Conservation (phyloP, 2,797 vertebrate genomes). For the Melanotaenia trifasciata region DNA sequence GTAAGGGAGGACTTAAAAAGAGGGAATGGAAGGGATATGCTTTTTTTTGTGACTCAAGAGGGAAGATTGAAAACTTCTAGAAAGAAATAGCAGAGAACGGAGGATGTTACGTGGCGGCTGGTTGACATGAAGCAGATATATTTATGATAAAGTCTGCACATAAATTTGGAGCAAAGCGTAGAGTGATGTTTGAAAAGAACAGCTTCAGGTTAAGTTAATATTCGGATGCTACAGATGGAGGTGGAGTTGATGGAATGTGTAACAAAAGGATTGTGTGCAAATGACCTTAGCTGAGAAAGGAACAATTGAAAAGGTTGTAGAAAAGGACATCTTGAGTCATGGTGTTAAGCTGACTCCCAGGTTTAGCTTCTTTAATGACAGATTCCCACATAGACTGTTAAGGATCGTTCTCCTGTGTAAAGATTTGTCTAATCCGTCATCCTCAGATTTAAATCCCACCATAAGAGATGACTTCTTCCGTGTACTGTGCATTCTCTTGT, state of each 20-base stretch:
- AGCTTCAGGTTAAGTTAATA: slow-evolving; percentile 11
- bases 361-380: slow-evolving; percentile 20
- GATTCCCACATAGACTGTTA: background rate
- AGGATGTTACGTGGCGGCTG: background rate
- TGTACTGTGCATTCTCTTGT: slow-evolving; percentile 23
- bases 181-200: background rate
- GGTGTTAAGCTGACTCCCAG: slow-evolving; percentile 9
- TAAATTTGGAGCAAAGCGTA: background rate
- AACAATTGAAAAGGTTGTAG: slow-evolving; percentile 21
- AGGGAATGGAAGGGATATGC: slow-evolving; percentile 39
- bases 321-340: slow-evolving; percentile 22
- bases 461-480: slow-evolving; percentile 1
- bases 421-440: slow-evolving; percentile 19
- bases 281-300: slow-evolving; percentile 45
- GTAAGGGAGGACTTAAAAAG: slow-evolving; percentile 37
- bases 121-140: too few relatives aligned
- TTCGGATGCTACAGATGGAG: slow-evolving; percentile 29
- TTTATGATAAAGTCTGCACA: background rate
- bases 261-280: slow-evolving; percentile 45
- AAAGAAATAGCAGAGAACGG: background rate
- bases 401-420: background rate
- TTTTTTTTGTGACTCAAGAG: slow-evolving; percentile 27
- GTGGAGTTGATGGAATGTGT: slow-evolving; percentile 12
- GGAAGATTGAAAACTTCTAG: slow-evolving; percentile 22
- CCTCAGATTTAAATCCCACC: slow-evolving; percentile 22